Evolutionary conservation across 2,113 vertebrate genomes (phyloP).

Genomic region (Oxyruncus cristatus): DNA sequence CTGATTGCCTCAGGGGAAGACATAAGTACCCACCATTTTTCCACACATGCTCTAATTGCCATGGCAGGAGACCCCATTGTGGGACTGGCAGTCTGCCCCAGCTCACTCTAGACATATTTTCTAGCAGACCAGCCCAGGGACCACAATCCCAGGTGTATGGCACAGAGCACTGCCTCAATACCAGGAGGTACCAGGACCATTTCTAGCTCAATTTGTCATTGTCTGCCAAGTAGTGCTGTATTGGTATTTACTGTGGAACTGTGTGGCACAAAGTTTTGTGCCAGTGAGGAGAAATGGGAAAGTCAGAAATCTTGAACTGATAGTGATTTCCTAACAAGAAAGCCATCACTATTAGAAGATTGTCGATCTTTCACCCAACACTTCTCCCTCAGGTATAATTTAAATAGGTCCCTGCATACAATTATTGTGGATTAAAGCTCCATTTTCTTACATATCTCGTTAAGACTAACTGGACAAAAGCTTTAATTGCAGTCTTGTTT

Average conservation of each 20-base stretch:
- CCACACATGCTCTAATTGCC: background rate
- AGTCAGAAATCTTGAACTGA: background rate
- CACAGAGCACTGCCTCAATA: background rate
- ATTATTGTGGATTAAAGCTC: background rate
- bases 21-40: background rate
- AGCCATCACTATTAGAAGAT: background rate
- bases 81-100: background rate
- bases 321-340: background rate
- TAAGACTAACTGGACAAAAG: background rate
- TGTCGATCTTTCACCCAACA: background rate
- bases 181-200: background rate
- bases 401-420: background rate
- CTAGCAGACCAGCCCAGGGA: background rate
- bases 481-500: background rate
- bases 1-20: background rate
- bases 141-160: background rate
- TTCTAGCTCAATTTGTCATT: background rate
- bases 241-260: background rate
- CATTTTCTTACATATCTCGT: background rate
- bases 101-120: background rate
- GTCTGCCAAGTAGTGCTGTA: fast-evolving
- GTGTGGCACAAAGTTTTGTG: background rate
- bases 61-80: fast-evolving
- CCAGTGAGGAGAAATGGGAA: background rate
- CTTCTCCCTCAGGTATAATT: background rate